Percentiles rank a stretch among this genome's conserved stretches.
Conservation (phyloP, 2,888 invertebrate genomes). For the Dasypogon diadema region DNA sequence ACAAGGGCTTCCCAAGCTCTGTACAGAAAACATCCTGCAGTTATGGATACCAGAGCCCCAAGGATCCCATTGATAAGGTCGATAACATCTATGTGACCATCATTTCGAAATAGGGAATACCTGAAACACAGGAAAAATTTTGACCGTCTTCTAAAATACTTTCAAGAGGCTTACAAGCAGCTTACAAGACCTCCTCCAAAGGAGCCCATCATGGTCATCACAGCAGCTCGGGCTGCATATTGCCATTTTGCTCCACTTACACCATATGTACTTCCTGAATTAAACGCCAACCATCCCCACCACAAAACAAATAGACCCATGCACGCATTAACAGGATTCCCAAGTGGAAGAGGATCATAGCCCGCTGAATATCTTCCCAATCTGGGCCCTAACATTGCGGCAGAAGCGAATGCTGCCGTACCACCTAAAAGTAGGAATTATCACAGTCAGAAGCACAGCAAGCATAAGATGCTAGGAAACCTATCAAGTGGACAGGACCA, state of each 20-base stretch:
- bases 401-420: constrained; percentile 85
- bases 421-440: constrained; percentile 73
- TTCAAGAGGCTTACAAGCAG: constrained; percentile 70
- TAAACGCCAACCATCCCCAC: constrained; percentile 98
- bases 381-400: constrained; percentile 90
- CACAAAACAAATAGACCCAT: constrained; percentile 93
- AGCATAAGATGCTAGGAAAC: no score
- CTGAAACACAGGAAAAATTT: constrained; percentile 62
- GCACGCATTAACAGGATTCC: constrained; percentile 90
- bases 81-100: constrained; percentile 83
- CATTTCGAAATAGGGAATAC: constrained; percentile 76
- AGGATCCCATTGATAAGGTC: constrained; percentile 90
- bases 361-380: constrained; percentile 86
- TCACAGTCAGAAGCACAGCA: no score
- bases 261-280: constrained; percentile 90
- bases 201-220: constrained; percentile 90
- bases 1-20: constrained; percentile 88
- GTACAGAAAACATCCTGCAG: constrained; percentile 89
- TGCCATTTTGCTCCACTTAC: constrained; percentile 88
- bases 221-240: constrained; percentile 89
- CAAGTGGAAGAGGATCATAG: constrained; percentile 80
- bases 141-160: no score
- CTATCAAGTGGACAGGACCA: constrained; percentile 90
- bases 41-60: constrained; percentile 88
- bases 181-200: constrained; percentile 85